Conservation (phyloP, 2,888 invertebrate genomes). For the Hydropsyche betteni region DNA sequence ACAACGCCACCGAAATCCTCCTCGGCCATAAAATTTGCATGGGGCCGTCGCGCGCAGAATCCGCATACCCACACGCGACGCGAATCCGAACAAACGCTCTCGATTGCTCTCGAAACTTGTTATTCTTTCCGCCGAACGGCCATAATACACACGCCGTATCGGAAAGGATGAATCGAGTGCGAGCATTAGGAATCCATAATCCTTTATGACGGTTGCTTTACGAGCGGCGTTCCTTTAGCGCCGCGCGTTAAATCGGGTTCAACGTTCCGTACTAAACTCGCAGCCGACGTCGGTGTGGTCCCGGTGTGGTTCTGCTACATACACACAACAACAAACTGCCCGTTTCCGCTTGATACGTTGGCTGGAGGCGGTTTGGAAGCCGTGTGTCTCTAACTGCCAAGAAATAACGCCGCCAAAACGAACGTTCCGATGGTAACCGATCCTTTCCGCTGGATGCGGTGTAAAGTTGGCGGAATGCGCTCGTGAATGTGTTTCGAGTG, state of each 20-base stretch:
- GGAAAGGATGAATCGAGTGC: neutral
- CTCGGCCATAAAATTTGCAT: too few species aligned
- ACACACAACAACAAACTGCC: conserved; percentile 46
- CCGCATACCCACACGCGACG: too few species aligned
- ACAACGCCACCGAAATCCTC: too few species aligned
- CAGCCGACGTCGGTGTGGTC: too few species aligned
- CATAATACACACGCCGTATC: too few species aligned
- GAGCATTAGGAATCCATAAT: conserved; percentile 16
- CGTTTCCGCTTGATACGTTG: conserved; percentile 48
- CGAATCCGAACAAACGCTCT: too few species aligned
- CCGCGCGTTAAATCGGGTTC: conserved; percentile 41
- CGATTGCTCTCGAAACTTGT: too few species aligned
- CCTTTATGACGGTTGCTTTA: conserved; percentile 27
- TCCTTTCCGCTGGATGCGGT: conserved; percentile 3
- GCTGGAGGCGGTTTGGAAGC: conserved; percentile 4
- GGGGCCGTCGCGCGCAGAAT: too few species aligned
- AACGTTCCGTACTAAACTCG: conserved; percentile 37
- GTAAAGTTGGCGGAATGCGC: neutral
- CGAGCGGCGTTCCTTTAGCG: neutral
- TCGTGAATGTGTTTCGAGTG: neutral
- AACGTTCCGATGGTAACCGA: neutral
- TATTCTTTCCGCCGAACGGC: too few species aligned
- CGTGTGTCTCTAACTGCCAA: neutral
- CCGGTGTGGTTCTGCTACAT: too few species aligned
- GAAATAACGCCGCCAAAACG: neutral